Conservation (phyloP, 2,888 invertebrate species). For the Oxytorus armatus region DNA sequence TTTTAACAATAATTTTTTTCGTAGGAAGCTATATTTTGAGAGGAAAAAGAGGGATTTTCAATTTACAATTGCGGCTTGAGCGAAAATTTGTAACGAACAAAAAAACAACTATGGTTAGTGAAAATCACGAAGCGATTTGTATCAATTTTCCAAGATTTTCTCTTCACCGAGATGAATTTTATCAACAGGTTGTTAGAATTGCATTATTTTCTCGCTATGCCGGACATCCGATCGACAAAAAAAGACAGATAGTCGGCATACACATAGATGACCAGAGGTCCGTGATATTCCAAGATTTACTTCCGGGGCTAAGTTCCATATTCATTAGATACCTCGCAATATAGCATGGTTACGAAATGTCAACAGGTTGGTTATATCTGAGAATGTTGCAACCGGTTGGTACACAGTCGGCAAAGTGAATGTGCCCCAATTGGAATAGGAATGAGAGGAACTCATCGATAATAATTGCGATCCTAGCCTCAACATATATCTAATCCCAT, state of each 20-base stretch:
- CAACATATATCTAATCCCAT: slow-evolving; percentile 10
- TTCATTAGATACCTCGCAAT: slow-evolving; percentile 50
- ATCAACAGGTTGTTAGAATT: slow-evolving; percentile 42
- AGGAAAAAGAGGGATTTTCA: no score
- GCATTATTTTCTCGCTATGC: slow-evolving; percentile 24
- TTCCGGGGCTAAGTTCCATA: slow-evolving; percentile 45
- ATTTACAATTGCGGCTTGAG: neutral
- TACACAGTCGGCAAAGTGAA: slow-evolving; percentile 21
- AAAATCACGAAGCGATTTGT: neutral
- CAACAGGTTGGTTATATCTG: slow-evolving; percentile 61
- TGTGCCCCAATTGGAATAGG: slow-evolving; percentile 3
- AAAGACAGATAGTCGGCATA: slow-evolving; percentile 1
- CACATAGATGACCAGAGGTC: slow-evolving; percentile 22
- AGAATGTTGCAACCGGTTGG: slow-evolving; percentile 26
- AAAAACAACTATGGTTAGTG: neutral
- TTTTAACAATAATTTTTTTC: no score
- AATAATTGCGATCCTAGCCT: slow-evolving; percentile 8
- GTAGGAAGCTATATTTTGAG: neutral
- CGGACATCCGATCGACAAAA: neutral
- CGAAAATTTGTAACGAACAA: neutral
- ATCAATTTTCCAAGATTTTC: neutral
- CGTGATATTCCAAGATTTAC: slow-evolving; percentile 21
- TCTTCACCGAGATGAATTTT: neutral
- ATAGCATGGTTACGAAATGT: slow-evolving; percentile 20
- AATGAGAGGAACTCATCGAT: slow-evolving; percentile 39